A percentile compares a stretch with the other conserved stretches of the same genome.
These are phyloP conservation scores for Triplophysa rosa DNA, from an alignment of 2,113 vertebrate species.

Conservation along the genomic window DNA sequence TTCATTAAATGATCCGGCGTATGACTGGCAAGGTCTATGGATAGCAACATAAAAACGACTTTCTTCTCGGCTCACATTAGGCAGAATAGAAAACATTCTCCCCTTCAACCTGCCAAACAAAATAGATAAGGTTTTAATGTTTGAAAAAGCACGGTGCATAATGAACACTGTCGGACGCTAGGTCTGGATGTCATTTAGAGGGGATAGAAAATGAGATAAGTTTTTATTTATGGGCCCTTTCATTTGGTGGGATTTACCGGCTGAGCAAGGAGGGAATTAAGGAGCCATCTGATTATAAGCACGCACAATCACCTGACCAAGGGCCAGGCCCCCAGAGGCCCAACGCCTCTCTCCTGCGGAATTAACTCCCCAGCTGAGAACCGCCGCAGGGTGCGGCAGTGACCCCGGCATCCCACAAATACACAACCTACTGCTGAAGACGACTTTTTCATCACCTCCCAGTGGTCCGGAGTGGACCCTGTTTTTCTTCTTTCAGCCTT, in stretches of 20 bases:
- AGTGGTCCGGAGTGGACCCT: not conserved
- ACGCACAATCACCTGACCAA: constrained; percentile 70
- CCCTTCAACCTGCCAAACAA: constrained; percentile 50
- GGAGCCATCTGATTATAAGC: constrained; percentile 73
- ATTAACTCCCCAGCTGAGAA: constrained; percentile 62
- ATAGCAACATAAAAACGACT: not conserved
- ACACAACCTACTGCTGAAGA: not conserved
- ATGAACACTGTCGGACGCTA: constrained; percentile 64
- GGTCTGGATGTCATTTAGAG: constrained; percentile 70
- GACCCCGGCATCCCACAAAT: constrained; percentile 18
- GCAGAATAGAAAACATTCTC: constrained; percentile 29
- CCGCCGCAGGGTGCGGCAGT: constrained; percentile 36
- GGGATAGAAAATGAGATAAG: constrained; percentile 71
- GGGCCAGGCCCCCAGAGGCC: constrained; percentile 62
- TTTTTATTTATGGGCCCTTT: constrained; percentile 74
- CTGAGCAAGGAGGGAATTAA: constrained; percentile 69
- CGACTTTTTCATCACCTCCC: constrained; percentile 35
- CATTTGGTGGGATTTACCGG: constrained; percentile 73
- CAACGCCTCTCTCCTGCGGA: constrained; percentile 64
- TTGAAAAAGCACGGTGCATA: constrained; percentile 59
- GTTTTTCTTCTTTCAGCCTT: constrained; percentile 23
- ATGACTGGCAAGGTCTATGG: constrained; percentile 26
- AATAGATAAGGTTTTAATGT: constrained; percentile 56
- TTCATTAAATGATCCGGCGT: not conserved
- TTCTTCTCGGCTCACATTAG: constrained; percentile 40